Conservation (phyloP, 2,113 vertebrate species). For the Atlantisia rogersi region DNA sequence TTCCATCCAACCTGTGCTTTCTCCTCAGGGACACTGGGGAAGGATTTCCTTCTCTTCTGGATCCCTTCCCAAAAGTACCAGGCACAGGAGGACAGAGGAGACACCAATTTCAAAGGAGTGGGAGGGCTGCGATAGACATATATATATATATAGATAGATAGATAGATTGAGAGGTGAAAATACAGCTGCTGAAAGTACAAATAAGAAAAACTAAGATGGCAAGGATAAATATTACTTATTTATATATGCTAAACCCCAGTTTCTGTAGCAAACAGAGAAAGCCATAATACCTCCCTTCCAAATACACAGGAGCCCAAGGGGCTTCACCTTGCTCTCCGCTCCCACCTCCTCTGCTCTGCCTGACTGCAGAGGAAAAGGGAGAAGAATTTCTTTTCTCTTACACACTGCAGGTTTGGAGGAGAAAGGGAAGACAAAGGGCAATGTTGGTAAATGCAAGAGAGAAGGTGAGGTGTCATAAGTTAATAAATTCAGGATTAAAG, state of each 20-base stretch:
- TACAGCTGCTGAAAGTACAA: neutral
- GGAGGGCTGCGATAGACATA: neutral
- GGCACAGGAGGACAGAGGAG: neutral
- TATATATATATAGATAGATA: neutral
- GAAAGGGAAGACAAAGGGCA: neutral
- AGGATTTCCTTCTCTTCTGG: neutral
- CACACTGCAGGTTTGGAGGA: neutral
- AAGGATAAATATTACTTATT: neutral
- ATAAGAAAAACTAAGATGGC: neutral
- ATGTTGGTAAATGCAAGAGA: neutral
- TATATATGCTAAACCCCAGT: neutral
- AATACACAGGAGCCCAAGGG: neutral
- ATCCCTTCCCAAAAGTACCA: neutral
- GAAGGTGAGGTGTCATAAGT: neutral
- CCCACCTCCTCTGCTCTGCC: too few species aligned
- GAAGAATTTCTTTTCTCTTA: neutral
- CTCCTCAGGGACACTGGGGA: neutral
- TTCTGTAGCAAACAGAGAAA: neutral
- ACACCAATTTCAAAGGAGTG: neutral
- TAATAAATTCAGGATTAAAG: neutral
- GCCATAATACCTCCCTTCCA: neutral
- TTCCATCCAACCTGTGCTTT: neutral
- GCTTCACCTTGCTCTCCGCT: neutral
- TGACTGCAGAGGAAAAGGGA: accelerated
- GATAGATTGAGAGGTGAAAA: neutral